A percentile compares a stretch with the other conserved stretches of the same genome.
Evolutionary conservation across 1,140 invertebrate genomes (phyloP).

Genomic region (Drosophila chauvacae): DNA sequence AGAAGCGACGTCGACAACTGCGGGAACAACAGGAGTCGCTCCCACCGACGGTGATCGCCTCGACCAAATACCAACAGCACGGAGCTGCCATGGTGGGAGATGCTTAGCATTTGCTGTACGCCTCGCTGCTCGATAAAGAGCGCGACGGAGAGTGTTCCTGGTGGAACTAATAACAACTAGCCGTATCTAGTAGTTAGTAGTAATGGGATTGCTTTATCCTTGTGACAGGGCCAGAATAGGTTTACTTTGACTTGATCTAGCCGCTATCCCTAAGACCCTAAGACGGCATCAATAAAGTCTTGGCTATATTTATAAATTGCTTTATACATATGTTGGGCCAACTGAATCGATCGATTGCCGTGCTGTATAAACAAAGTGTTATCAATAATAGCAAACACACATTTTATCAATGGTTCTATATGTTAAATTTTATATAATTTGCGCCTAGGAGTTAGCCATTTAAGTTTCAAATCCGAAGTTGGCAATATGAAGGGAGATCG

Average conservation of each 20-base stretch:
- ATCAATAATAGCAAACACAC: constrained; percentile 48
- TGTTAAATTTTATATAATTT: constrained; percentile 22
- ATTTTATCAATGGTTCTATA: constrained; percentile 46
- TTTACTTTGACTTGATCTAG: constrained; percentile 58
- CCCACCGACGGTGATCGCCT: constrained; percentile 64
- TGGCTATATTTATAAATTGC: constrained; percentile 63
- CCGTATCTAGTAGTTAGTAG: constrained; percentile 48
- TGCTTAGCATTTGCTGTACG: constrained; percentile 75
- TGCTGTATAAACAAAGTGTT: constrained; percentile 67
- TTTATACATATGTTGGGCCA: constrained; percentile 51
- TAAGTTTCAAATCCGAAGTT: constrained; percentile 50
- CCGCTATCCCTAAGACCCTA: constrained; percentile 49
- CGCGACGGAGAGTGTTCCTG: constrained; percentile 61
- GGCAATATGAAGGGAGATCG: constrained; percentile 54
- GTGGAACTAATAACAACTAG: constrained; percentile 64
- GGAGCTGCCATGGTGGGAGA: constrained; percentile 71
- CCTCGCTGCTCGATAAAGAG: constrained; percentile 63
- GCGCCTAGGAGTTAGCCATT: constrained; percentile 16
- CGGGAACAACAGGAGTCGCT: constrained; percentile 87
- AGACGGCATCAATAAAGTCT: constrained; percentile 59
- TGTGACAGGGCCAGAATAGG: constrained; percentile 48
- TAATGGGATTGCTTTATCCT: constrained; percentile 45
- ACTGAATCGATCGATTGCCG: constrained; percentile 58
- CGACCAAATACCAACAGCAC: constrained; percentile 86
- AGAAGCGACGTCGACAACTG: constrained; percentile 93